Base-by-base conservation (phyloP, 1,140 invertebrate genomes). In the Tribolium castaneum region DNA sequence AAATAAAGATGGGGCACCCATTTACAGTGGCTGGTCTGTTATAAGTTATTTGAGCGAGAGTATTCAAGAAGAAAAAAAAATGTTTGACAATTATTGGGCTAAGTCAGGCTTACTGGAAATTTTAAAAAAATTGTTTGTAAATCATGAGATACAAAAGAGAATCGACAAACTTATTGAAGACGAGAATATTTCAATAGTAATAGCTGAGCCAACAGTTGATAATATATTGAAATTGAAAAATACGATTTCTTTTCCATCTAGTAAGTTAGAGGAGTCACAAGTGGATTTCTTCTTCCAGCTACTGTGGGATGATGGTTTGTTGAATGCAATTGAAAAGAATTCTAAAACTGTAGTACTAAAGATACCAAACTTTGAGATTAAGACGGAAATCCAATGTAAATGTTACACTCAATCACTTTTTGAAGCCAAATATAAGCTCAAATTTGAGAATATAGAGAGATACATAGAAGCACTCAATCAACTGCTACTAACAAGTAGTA, bases 341-440 rank as follows among this genome's bases (percentile, higher is more conserved):
- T 1, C 2, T 12, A 1, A 56, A 25, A 22, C 1, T 56, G 13
- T 56, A 56, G 52, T 14, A 56, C 19, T 56, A 56, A 56, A 56
- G 12, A 56, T 56, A 56, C 52, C 52, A 56, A 56, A 56, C 52
- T 56, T 56, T 12, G 52, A 56, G 52, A 56, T 56, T 56, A 56
- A 56, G 52, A 56, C 52, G 52, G 52, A 56, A 56, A 56, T 56
- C 52, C 14, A 56, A 56, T 7, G 52, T 16, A 56, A 56, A 56
- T 56, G 52, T 56, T 56, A 56, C 52, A 22, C 52, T 56, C 52
- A 56, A 56, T 56, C 52, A 16, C 19, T 56, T 56, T 56, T 56
- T 56, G 52, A 56, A 39, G 34, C 34, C 34, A 39, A 39, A 39
- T 39, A 39, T 39, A 39, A 39, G 34, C 34, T 39, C 34, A 39